Percentiles rank a stretch among this genome's conserved stretches.
Evolutionary conservation across 1,140 invertebrate species (phyloP).

Genomic region (Platorchestia sp.): DNA sequence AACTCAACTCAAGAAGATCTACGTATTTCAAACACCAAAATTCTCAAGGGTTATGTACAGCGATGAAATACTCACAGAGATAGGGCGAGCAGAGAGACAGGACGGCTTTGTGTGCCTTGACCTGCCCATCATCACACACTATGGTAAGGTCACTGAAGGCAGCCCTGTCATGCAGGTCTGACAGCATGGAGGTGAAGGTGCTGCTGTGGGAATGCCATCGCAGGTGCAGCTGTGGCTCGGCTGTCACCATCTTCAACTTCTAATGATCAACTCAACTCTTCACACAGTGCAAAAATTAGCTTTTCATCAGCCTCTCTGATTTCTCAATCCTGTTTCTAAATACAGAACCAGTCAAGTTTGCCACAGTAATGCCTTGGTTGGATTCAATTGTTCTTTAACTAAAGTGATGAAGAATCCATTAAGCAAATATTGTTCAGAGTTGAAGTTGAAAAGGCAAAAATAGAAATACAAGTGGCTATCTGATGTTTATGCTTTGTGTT

Average conservation of each 20-base stretch:
- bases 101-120: slow-evolving; percentile 64
- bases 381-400: not conserved
- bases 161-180: slow-evolving; percentile 63
- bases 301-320: not conserved
- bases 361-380: no score
- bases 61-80: slow-evolving; percentile 57
- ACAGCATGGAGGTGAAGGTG: slow-evolving; percentile 66
- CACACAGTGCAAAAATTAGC: not conserved
- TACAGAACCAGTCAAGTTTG: not conserved
- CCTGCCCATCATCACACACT: slow-evolving; percentile 66
- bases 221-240: slow-evolving; percentile 65
- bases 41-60: not conserved
- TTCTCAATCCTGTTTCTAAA: not conserved
- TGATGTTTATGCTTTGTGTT: not conserved
- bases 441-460: not conserved
- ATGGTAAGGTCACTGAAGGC: slow-evolving; percentile 65
- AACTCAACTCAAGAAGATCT: not conserved
- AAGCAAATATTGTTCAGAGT: not conserved
- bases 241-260: not conserved
- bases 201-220: slow-evolving; percentile 67
- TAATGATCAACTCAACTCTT: not conserved
- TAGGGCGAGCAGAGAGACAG: slow-evolving; percentile 66
- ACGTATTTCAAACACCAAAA: not conserved
- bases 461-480: not conserved
- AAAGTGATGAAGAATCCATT: not conserved